Evolutionary conservation across 2,113 vertebrate species (phyloP), one percentile per base, ranked within the genome.

Genomic region (Lepisosteus oculatus): DNA sequence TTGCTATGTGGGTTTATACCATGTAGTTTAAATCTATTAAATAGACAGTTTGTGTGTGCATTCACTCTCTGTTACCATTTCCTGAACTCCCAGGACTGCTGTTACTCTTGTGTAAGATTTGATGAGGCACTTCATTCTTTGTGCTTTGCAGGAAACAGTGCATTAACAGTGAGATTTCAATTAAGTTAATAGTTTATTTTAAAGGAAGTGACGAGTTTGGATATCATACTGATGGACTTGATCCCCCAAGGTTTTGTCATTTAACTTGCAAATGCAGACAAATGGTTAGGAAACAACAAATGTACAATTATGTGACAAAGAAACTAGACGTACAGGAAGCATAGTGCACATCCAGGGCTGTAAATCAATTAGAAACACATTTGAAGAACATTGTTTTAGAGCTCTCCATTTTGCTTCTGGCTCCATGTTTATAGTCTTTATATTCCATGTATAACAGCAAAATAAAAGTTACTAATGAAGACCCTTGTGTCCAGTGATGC

Each of bases 91-190:
- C 51, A 70, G 61, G 63, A 55, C 62, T 11, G 56, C 61, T 79
- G 11, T 70, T 47, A 12, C 56, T 47, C 71, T 5, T 43, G 17
- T 73, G 68, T 57, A 74, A 45, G 56, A 55, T 72, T 62, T 75
- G 63, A 72, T 71, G 67, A 63, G 61, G 29, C 66, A 76, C 41
- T 54, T 15, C 29, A 54, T n/a, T 78, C n/a, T 17, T 17, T 15
- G 78, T 69, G 43, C 41, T 70, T 61, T 55, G 45, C 41, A 74
- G 55, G 29, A 29, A 29, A 43, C 44, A 4, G 15, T 74, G 75
- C 4, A 59, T 76, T 44, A 54, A 54, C 61, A 14, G 11, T 13
- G n/a, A 45, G 45, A 42, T 68, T 55, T 12, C 8, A 68, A 54
- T 17, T 7, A 17, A 41, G 4, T 41, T 55, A 14, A 43, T 44